Conservation (phyloP, 2,888 invertebrate genomes). For the Melipona bicolor region DNA sequence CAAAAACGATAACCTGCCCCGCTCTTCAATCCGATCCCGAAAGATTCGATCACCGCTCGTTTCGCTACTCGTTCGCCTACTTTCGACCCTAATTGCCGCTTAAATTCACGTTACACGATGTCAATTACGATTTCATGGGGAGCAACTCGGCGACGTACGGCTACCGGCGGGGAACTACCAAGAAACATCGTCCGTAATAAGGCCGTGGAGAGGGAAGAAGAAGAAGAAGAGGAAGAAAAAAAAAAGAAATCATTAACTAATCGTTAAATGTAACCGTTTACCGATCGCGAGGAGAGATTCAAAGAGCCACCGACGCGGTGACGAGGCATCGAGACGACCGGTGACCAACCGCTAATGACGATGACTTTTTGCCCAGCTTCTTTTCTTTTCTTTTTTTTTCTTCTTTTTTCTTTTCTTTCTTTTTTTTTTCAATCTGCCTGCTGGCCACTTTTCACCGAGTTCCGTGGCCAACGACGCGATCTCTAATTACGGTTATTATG, state of each 20-base stretch:
- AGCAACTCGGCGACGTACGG: constrained; percentile 11
- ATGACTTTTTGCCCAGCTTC: constrained; percentile 62
- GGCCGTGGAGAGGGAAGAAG: not conserved
- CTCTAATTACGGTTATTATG: constrained; percentile 63
- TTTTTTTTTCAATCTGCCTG: constrained; percentile 22
- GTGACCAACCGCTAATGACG: constrained; percentile 79
- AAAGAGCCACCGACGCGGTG: constrained; percentile 49
- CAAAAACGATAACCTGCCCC: no score
- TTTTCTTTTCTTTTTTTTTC: constrained; percentile 16
- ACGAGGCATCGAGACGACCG: constrained; percentile 60
- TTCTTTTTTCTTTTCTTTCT: constrained; percentile 5
- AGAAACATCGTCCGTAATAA: constrained; percentile 30
- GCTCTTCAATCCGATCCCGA: not conserved
- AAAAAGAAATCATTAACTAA: constrained; percentile 67
- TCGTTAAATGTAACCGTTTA: constrained; percentile 72
- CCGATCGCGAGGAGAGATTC: constrained; percentile 42
- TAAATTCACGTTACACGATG: constrained; percentile 57
- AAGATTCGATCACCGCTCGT: not conserved
- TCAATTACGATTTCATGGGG: constrained; percentile 52
- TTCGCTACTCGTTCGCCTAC: not conserved
- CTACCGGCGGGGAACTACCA: not conserved
- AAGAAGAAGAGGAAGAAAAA: not conserved
- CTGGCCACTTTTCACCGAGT: constrained; percentile 31
- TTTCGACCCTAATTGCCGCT: constrained; percentile 46
- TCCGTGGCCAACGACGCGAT: constrained; percentile 32